These are phyloP conservation scores for Cryptocheilus praepositus DNA, from an alignment of 2,888 invertebrate species.

Conservation along the genomic window DNA sequence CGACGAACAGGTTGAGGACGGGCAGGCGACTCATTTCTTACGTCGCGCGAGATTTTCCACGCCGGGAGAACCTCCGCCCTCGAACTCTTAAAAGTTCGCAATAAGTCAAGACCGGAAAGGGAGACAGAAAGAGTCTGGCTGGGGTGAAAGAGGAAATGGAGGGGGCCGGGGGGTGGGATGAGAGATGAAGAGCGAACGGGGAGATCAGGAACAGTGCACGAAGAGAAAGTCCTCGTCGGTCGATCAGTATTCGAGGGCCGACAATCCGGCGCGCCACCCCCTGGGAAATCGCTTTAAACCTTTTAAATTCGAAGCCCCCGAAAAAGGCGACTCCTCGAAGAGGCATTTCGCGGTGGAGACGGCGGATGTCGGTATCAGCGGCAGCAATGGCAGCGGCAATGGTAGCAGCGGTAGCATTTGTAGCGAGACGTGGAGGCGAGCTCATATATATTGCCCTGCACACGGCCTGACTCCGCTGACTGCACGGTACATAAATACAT, in stretches of 20 bases:
- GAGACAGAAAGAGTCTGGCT: conserved; percentile 15
- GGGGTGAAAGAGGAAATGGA: conserved; percentile 18
- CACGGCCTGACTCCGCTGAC: conserved; percentile 38
- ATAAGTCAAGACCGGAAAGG: conserved; percentile 51
- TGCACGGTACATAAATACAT: conserved; percentile 70
- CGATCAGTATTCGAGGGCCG: conserved; percentile 58
- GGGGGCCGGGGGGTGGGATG: conserved; percentile 2
- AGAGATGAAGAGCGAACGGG: conserved; percentile 4
- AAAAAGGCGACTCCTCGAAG: conserved; percentile 48
- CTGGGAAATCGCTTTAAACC: conserved; percentile 74
- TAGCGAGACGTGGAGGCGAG: background rate
- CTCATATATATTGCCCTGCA: conserved; percentile 32
- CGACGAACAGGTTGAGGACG: conserved; percentile 1
- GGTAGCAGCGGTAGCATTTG: too few species aligned
- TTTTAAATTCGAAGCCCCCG: conserved; percentile 69
- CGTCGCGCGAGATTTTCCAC: conserved; percentile 31
- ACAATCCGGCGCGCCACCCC: conserved; percentile 64
- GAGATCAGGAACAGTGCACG: conserved; percentile 5
- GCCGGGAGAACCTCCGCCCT: conserved; percentile 22
- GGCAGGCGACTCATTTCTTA: conserved; percentile 55
- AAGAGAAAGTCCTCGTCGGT: conserved; percentile 33
- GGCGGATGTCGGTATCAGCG: conserved; percentile 7
- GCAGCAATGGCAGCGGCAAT: conserved; percentile 16
- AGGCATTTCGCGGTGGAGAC: conserved; percentile 33
- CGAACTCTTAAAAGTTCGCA: conserved; percentile 51